Base-by-base conservation (phyloP, 2,888 invertebrate species). In the Macroteleia sp. region DNA sequence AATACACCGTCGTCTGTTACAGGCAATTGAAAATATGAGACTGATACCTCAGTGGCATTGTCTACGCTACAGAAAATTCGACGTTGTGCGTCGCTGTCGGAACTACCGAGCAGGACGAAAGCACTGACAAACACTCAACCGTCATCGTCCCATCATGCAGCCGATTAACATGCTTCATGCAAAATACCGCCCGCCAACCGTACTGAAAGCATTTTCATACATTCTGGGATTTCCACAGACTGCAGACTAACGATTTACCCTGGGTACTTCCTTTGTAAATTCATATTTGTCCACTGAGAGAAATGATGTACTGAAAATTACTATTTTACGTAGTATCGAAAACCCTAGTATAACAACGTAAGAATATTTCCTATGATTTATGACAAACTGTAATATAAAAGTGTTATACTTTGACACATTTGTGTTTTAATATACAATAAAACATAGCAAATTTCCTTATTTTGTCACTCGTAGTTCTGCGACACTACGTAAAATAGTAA, bases 21-120 rank as follows among this genome's bases (percentile, higher is more conserved):
- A 96, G 94, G 94, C 95, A 32, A 92, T 95, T 52, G 94, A 95
- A 82, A 93, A 94, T 32, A 96, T 96, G 95, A 93, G 94, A 79
- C 94, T 96, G 91, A 94, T 96, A 71, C 96, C 96, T 0, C 96
- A 96, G 88, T 96, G 96, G 96, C 96, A 96, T 89, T 96, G 96
- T 90, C 93, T 96, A 91, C 93, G 96, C 81, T 96, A 96, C 92
- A 93, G 96, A 76, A 95, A 95, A 85, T 95, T 96, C 86, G 96
- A 96, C 84, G 92, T 95, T 81, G 95, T 96, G 85, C 94, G 96
- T 52, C 94, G 95, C 83, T 96, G 96, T 92, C 94, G 95, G 85
- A 95, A 96, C 85, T 95, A 95, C 92, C 94, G 95, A 82, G 92
- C 93, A 22, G 93, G 92, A 83, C 91, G 93, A 66, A 92, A 93